Evolutionary conservation across 2,113 vertebrate genomes (phyloP).

Genomic region (Burhinus oedicnemus): DNA sequence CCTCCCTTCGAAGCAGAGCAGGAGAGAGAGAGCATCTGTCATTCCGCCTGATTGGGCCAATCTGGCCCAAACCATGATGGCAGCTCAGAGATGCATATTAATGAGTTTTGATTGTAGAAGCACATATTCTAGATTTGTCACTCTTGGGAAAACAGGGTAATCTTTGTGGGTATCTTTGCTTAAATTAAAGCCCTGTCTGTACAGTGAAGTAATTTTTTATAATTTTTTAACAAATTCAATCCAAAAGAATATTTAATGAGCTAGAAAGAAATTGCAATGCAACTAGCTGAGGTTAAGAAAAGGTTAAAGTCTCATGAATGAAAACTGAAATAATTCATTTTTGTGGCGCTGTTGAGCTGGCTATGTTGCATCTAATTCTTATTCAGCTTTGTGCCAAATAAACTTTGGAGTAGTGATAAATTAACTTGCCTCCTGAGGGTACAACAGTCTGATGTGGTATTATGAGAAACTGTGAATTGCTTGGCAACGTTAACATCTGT

Average conservation of each 20-base stretch:
- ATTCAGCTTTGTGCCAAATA: neutral
- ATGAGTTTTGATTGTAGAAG: neutral
- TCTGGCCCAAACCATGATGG: no score
- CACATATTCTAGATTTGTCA: neutral
- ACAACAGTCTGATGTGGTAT: neutral
- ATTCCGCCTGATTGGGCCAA: no score
- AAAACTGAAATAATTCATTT: neutral
- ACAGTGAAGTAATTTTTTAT: neutral
- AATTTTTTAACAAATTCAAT: neutral
- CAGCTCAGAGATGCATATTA: neutral
- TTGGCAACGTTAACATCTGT: neutral
- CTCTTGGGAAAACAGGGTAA: neutral
- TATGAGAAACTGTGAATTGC: neutral
- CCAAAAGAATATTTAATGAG: neutral
- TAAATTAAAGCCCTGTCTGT: neutral
- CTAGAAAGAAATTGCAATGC: neutral
- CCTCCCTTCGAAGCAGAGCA: no score
- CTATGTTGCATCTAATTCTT: neutral
- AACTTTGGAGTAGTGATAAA: neutral
- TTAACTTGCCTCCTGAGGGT: neutral
- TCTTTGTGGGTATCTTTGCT: neutral
- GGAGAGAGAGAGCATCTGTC: no score
- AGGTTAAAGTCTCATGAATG: neutral
- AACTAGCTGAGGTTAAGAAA: neutral
- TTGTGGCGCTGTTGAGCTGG: neutral